phyloP scores from a whole-genome alignment of 2,888 invertebrate genomes.

The Eilema griseolum region DNA sequence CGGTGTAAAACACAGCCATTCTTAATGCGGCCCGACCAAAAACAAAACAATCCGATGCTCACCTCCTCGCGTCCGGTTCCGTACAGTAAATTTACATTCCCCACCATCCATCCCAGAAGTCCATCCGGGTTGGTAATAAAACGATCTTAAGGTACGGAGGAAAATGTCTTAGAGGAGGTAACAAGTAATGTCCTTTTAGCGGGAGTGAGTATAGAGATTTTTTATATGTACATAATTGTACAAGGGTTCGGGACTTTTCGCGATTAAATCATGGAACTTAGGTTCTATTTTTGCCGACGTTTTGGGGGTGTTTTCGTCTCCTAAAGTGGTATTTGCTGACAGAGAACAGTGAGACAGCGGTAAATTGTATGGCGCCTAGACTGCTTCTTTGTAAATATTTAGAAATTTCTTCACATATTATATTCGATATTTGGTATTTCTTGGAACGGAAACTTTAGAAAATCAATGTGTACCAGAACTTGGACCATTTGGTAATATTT shows the following conservation, averaged over 20 bases:
- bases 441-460: background rate
- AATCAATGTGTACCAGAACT: background rate
- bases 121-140: slow-evolving; percentile 86
- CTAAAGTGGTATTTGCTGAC: no score
- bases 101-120: slow-evolving; percentile 85
- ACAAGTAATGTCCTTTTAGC: slow-evolving; percentile 49
- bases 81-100: slow-evolving; percentile 86
- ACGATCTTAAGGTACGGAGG: slow-evolving; percentile 83
- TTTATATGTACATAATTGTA: no score
- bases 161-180: slow-evolving; percentile 76
- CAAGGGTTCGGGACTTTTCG: no score
- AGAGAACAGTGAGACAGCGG: background rate
- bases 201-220: no score
- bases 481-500: background rate
- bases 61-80: slow-evolving; percentile 84
- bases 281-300: no score
- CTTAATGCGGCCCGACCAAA: slow-evolving; percentile 79
- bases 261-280: no score
- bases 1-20: slow-evolving; percentile 64
- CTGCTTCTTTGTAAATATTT: background rate
- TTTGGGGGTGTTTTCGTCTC: no score
- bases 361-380: background rate
- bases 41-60: slow-evolving; percentile 86
- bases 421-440: background rate
- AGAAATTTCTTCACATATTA: background rate